These are phyloP conservation scores for Brachionus calyciflorus DNA, from an alignment of 1,140 invertebrate species.

Conservation along the genomic window DNA sequence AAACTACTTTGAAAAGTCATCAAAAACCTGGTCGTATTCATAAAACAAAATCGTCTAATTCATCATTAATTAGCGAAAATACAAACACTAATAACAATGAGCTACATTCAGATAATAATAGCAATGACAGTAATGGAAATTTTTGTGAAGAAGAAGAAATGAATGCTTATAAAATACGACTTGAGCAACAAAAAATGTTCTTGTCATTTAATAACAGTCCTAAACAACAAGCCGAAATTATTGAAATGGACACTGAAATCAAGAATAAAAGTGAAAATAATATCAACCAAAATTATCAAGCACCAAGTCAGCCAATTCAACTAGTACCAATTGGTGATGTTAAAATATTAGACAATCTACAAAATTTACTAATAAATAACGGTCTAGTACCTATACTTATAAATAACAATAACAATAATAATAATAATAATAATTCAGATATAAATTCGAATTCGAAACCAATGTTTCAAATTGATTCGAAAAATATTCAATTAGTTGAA, in stretches of 20 bases:
- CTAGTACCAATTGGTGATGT: constrained; percentile 14
- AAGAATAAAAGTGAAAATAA: background rate
- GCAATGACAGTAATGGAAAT: constrained; percentile 36
- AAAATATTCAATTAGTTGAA: background rate
- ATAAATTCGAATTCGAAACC: background rate
- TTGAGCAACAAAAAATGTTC: constrained; percentile 46
- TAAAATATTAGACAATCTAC: constrained; percentile 18
- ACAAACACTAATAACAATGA: background rate
- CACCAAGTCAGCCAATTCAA: constrained; percentile 6
- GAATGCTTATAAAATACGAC: constrained; percentile 29
- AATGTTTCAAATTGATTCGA: too few relatives aligned
- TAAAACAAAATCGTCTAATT: constrained; percentile 16
- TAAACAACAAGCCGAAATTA: background rate
- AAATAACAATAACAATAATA: background rate
- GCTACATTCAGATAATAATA: constrained; percentile 7
- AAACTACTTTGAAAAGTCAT: constrained; percentile 13
- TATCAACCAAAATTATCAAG: background rate
- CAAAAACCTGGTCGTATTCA: background rate
- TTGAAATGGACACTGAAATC: background rate
- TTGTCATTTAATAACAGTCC: constrained; percentile 34
- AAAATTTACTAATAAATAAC: constrained; percentile 15
- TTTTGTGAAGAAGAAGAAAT: background rate
- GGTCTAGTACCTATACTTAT: background rate
- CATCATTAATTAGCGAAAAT: background rate
- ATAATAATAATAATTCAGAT: background rate